These are phyloP conservation scores for Chrysomela aeneicollis DNA, from an alignment of 2,888 invertebrate genomes.

Conservation along the genomic window DNA sequence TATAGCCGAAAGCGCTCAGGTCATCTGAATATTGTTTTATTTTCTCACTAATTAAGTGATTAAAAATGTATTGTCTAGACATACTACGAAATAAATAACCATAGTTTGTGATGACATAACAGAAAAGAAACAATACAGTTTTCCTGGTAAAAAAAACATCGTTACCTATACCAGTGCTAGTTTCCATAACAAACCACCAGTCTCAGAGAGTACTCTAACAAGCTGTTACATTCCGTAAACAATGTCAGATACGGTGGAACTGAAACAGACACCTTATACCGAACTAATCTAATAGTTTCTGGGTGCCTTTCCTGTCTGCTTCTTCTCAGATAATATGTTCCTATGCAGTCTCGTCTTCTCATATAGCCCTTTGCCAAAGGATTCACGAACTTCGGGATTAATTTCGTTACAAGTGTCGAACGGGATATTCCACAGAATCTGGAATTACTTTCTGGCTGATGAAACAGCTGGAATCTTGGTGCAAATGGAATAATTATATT, in stretches of 20 bases:
- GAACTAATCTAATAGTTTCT: constrained; percentile 19
- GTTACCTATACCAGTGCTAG: background rate
- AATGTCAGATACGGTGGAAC: background rate
- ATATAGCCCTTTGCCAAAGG: background rate
- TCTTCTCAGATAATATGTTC: constrained; percentile 8
- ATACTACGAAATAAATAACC: too few relatives aligned
- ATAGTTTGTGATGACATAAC: too few relatives aligned
- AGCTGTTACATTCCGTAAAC: constrained; percentile 5
- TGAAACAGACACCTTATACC: background rate
- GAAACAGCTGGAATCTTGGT: background rate
- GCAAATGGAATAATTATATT: background rate
- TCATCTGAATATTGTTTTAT: too few relatives aligned
- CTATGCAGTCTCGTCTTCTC: background rate
- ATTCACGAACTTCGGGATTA: background rate
- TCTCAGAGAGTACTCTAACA: background rate
- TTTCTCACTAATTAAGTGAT: too few relatives aligned
- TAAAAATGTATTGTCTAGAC: too few relatives aligned
- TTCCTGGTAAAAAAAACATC: too few relatives aligned
- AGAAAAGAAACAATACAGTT: too few relatives aligned
- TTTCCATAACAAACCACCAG: background rate
- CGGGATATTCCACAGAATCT: background rate
- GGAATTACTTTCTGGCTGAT: background rate
- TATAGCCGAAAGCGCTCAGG: too few relatives aligned
- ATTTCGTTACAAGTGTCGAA: background rate
- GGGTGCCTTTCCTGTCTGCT: background rate